Evolutionary conservation across 2,888 invertebrate genomes (phyloP).

Genomic region (Odiellus spinosus): DNA sequence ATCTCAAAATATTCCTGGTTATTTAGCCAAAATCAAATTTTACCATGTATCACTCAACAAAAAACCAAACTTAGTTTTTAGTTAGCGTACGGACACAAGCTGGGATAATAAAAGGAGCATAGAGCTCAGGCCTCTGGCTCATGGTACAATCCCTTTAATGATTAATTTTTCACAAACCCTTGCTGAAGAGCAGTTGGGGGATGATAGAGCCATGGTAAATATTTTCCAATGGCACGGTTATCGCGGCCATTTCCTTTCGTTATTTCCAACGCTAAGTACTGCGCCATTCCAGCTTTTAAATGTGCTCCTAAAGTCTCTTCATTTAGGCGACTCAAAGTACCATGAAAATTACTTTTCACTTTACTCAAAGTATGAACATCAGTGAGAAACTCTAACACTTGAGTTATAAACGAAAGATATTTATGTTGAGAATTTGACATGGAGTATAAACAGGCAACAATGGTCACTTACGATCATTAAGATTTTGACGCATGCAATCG

Average conservation of each 20-base stretch:
- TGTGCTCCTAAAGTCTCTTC: conserved; percentile 94
- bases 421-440: too few relatives aligned
- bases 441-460: too few relatives aligned
- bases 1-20: too few relatives aligned
- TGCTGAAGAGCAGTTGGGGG: conserved; percentile 62
- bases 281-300: conserved; percentile 83
- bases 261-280: conserved; percentile 70
- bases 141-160: too few relatives aligned
- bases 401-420: too few relatives aligned
- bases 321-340: conserved; percentile 45
- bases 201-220: conserved; percentile 79
- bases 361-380: conserved; percentile 93
- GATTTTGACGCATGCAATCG: conserved; percentile 82
- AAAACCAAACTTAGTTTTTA: too few relatives aligned
- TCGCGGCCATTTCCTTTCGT: conserved; percentile 64
- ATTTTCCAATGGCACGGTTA: conserved; percentile 57
- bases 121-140: too few relatives aligned
- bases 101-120: too few relatives aligned
- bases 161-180: conserved; percentile 40
- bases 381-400: conserved; percentile 82
- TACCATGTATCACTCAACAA: too few relatives aligned
- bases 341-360: conserved; percentile 59
- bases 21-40: too few relatives aligned
- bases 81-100: too few relatives aligned
- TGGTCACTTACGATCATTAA: too few relatives aligned